Base-by-base conservation (phyloP, 2,113 vertebrate species). In the Perca flavescens region DNA sequence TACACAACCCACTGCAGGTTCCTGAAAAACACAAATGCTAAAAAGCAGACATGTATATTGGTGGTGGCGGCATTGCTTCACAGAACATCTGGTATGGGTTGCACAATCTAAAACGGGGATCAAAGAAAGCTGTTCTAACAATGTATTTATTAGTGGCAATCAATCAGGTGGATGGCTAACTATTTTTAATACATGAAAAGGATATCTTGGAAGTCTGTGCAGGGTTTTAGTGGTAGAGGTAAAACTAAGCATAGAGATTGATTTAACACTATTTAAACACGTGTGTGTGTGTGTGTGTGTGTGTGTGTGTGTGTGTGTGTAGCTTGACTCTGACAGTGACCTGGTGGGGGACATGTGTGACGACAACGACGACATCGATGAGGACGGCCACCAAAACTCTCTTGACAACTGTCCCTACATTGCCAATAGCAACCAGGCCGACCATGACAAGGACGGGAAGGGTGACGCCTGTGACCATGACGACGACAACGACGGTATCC, bases 321-420 rank as follows among this genome's bases (percentile, higher is more conserved):
- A 99, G 98, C 94, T 92, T 0, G 98, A 99, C 83, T 81, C 92
- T 46, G 98, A 99, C 94, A 98, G 96, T 4, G 98, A 99, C 91
- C 95, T 99, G 0, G 97, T 99, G 76, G 98, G 98, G 49, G 97
- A 99, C 86, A 94, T 96, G 86, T 99, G 98, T 79, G 98, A 99
- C 84, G 91, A 97, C 88, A 99, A 97, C 6, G 92, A 97, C 28
- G 98, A 99, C 92, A 96, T 99, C 1, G 98, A 99, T 36, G 98
- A 98, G 49, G 98, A 99, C 6, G 98, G 98, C 3, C 96, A 97
- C 94, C 98, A 99, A 91, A 99, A 99, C 94, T 97, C 97, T 77
- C 94, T 99, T 66, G 98, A 99, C 93, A 99, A 99, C 90, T 99
- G 98, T 49, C 98, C 97, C 5, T 99, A 98, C 91, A 91, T 99